Conservation (phyloP, 2,113 vertebrate species). For the Spermophilus dauricus region DNA sequence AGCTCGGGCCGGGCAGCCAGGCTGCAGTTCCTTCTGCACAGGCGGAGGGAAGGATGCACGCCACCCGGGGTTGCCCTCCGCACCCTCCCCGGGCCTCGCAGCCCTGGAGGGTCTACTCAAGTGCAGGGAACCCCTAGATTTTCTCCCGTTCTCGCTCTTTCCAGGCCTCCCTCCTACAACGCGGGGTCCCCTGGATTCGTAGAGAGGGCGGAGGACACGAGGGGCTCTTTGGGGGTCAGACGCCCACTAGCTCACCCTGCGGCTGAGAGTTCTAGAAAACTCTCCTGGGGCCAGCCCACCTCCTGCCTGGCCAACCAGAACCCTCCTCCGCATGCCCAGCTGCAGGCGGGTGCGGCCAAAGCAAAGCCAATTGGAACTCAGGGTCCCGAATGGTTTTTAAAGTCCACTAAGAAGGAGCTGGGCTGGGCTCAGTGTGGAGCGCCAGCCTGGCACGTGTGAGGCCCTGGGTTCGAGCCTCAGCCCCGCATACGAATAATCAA, state of each 20-base stretch:
- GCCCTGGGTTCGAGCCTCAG: neutral
- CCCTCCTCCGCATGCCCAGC: too few species aligned
- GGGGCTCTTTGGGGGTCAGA: rapidly evolving
- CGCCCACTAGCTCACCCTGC: rapidly evolving
- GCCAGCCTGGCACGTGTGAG: too few species aligned
- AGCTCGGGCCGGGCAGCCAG: neutral
- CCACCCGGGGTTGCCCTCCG: neutral
- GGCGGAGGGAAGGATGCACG: too few species aligned
- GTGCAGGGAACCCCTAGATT: neutral
- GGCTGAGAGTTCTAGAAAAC: rapidly evolving
- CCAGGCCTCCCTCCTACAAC: neutral
- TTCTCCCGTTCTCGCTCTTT: neutral
- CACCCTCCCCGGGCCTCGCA: neutral
- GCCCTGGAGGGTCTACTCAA: neutral
- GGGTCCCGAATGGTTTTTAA: too few species aligned
- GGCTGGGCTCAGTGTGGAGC: too few species aligned
- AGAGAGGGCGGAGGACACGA: neutral
- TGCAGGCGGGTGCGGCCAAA: neutral
- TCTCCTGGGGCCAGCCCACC: neutral
- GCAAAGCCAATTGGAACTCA: neutral
- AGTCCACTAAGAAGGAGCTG: too few species aligned
- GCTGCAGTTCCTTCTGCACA: too few species aligned
- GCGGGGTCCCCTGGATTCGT: neutral
- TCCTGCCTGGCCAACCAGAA: neutral
- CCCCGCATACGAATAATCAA: too few species aligned